Conservation (phyloP, 2,113 vertebrate species). For the Leucosticte australis region DNA sequence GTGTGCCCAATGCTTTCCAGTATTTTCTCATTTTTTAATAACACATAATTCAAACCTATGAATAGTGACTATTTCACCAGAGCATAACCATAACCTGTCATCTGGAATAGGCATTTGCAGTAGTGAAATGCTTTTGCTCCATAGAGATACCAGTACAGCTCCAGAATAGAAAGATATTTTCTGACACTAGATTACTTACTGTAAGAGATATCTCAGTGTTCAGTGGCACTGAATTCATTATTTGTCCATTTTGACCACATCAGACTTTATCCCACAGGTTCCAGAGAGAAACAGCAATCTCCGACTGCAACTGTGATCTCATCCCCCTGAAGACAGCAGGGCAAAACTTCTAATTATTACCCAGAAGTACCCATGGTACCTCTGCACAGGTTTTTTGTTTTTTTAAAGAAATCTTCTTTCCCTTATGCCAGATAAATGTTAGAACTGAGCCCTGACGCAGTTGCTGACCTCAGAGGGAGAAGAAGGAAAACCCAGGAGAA, state of each 20-base stretch:
- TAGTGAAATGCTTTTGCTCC: not conserved
- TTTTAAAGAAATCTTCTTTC: not conserved
- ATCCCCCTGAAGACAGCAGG: not conserved
- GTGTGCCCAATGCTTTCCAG: fast-evolving
- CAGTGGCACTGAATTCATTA: not conserved
- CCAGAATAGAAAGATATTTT: not conserved
- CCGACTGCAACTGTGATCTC: not conserved
- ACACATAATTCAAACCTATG: not conserved
- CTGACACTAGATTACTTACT: not conserved
- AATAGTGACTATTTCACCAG: not conserved
- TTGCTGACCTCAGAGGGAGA: not conserved
- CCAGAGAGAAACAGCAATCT: not conserved
- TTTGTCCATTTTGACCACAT: not conserved
- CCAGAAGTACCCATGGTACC: not conserved
- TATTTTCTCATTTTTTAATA: not conserved
- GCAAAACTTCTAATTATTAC: not conserved
- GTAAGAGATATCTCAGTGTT: not conserved
- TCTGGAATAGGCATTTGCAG: not conserved
- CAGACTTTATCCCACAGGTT: not conserved
- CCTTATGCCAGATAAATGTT: not conserved
- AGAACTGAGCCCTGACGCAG: not conserved
- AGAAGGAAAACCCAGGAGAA: not conserved
- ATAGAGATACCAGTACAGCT: not conserved
- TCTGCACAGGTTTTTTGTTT: not conserved
- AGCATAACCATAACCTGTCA: not conserved